phyloP scores from a whole-genome alignment of 2,113 vertebrate species.

The Pachycephala philippinensis region DNA sequence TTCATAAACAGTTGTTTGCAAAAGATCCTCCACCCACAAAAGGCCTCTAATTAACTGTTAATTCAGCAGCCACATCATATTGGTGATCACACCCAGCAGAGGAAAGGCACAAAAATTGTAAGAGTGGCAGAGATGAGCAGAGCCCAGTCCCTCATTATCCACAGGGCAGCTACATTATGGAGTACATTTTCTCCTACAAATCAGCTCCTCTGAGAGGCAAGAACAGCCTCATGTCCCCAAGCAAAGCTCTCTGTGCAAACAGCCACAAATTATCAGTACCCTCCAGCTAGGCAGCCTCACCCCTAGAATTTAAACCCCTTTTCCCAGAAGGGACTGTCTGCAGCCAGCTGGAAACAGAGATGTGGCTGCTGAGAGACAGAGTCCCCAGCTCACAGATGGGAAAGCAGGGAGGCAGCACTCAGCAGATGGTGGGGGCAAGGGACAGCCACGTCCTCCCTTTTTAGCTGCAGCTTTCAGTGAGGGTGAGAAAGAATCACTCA shows the following conservation, averaged over 20 bases:
- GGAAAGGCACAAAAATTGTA: background rate
- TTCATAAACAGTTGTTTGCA: background rate
- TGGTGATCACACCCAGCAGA: background rate
- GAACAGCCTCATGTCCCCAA: background rate
- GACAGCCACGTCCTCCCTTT: background rate
- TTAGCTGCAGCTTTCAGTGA: background rate
- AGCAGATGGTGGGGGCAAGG: constrained; percentile 37
- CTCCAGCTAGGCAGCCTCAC: background rate
- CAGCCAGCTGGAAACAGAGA: constrained; percentile 21
- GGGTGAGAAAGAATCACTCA: background rate
- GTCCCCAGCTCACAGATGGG: constrained; percentile 1
- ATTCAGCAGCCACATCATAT: background rate
- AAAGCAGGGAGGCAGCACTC: background rate
- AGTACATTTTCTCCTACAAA: background rate
- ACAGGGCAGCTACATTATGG: background rate
- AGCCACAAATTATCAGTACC: background rate
- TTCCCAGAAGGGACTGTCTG: background rate
- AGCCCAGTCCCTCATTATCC: background rate
- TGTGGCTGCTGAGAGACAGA: background rate
- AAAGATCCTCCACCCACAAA: background rate
- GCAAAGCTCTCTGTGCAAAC: background rate
- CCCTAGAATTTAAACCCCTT: background rate
- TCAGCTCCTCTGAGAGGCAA: background rate
- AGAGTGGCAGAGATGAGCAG: background rate
- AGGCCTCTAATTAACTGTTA: background rate